Base-by-base conservation (phyloP, 2,113 vertebrate genomes). In the Orycteropus afer region DNA sequence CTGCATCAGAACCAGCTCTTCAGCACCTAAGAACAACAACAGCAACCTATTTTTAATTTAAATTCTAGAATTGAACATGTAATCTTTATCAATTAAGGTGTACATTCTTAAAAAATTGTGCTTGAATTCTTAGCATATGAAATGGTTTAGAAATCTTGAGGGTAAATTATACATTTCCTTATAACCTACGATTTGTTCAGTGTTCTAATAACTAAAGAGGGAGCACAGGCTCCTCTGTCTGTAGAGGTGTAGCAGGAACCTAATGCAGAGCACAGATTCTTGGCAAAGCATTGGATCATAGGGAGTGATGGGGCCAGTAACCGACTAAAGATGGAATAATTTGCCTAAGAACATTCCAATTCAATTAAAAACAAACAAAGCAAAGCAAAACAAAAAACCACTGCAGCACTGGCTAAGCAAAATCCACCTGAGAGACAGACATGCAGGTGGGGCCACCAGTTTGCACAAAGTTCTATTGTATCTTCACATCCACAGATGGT, bases 131-230 rank as follows among this genome's bases (percentile, higher is more conserved):
- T 32, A 91, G 81, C 32, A 9, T 45, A 3, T 53, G 40, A 78
- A 86, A 45, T 91, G 40, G 11, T 63, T 85, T 67, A 95, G 73
- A 80, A 81, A 85, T 73, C 37, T 78, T 85, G 67, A 93, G 3
- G 32, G 2, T 12, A 63, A 86, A 67, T 2, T 13, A 53, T 76
- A 93, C 40, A 65, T 67, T 32, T 82, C 34, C 22, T 53, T 18
- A 88, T 32, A 69, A 49, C 37, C 42, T 82, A 7, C 78, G 45
- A 67, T 71, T 92, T 89, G 37, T 37, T 23, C 7, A 23, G 51
- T 61, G n/a, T 49, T 90, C 9, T 82, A 34, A 51, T 42, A 85
- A 79, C 4, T 37, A 51, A 61, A 25, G 7, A 5, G 20, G 6
- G 23, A 29, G 12, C 45, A 69, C 2, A 91, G 79, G 23, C 7